Percentiles rank a stretch among this genome's conserved stretches.
Conservation (phyloP, 2,888 invertebrate genomes). For the Amiota communis region DNA sequence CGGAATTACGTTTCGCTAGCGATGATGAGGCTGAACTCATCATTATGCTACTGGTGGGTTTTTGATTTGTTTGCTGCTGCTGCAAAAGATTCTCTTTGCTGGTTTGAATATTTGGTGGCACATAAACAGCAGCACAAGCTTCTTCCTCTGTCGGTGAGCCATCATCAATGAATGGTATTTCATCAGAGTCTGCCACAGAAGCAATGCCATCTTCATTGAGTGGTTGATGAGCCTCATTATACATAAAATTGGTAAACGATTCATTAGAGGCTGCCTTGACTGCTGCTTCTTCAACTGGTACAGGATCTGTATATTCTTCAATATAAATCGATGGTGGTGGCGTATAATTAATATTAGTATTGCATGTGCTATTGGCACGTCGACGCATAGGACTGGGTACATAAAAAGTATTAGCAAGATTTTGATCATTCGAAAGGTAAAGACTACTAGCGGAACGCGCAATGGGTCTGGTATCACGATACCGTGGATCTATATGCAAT, state of each 20-base stretch:
- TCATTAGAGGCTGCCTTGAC: conserved; percentile 62
- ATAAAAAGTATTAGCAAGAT: conserved; percentile 29
- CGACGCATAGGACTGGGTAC: conserved; percentile 54
- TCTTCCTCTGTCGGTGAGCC: conserved; percentile 70
- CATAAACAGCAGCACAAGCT: conserved; percentile 42
- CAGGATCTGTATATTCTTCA: conserved; percentile 70
- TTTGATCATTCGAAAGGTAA: conserved; percentile 55
- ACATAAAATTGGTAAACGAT: conserved; percentile 63
- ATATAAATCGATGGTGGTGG: conserved; percentile 72
- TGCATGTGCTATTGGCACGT: conserved; percentile 50
- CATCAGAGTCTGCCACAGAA: conserved; percentile 69
- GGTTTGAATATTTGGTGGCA: conserved; percentile 48
- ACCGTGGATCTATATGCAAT: conserved; percentile 72
- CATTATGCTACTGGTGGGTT: conserved; percentile 45
- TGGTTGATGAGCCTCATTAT: conserved; percentile 71
- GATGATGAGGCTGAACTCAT: conserved; percentile 19
- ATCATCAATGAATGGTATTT: conserved; percentile 74
- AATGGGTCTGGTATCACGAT: conserved; percentile 71
- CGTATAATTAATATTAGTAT: conserved; percentile 52
- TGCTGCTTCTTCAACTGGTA: conserved; percentile 48
- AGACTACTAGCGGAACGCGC: conserved; percentile 70
- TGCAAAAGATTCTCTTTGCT: background rate
- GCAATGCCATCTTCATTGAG: conserved; percentile 72
- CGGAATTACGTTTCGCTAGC: conserved; percentile 47
- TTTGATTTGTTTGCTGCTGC: conserved; percentile 49